Evolutionary conservation across 2,113 vertebrate species (phyloP), one percentile per base, ranked within the genome.

Genomic region (Hippoglossus stenolepis): DNA sequence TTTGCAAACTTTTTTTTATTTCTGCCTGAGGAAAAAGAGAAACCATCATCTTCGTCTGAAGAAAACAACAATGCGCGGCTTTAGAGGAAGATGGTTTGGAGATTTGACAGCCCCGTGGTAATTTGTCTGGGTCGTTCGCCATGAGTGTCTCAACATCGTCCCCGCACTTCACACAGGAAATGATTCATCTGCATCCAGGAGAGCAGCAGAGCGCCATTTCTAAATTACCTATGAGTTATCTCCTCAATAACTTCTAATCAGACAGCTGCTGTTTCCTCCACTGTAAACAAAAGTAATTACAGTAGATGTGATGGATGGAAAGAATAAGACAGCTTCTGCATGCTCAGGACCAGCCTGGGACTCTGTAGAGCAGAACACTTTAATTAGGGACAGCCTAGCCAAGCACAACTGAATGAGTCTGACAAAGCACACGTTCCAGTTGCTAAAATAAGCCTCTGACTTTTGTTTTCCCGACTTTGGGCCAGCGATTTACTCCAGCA

Each of bases 231-330:
- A 76, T 90, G 89, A 93, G 84, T 93, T 91, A 92, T 94, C 92
- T 94, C 79, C 87, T 80, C 86, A 89, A 90, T 92, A 94, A 93
- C 85, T 90, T 91, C 89, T 88, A 92, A 89, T 93, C 93, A 93
- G 90, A 92, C 87, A 89, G 88, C 85, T 85, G 90, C 81, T 60
- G 84, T 90, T 93, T 91, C 77, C 84, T 85, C 85, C 87, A 92
- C 87, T 93, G 90, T 94, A 94, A 94, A 94, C 93, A 93, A 92
- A 93, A 87, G 92, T 94, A 92, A 94, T 94, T 93, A 92, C 92
- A 90, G 93, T 88, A 91, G 87, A 90, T 89, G 85, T 91, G 90
- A 91, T 91, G 88, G 89, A 93, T 92, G 83, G 91, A 91, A 77
- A 77, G 86, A 90, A 92, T 76, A 85, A 92, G 91, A 88, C 70